Conservation (phyloP, 2,888 invertebrate genomes). For the Tenthredo distinguenda region DNA sequence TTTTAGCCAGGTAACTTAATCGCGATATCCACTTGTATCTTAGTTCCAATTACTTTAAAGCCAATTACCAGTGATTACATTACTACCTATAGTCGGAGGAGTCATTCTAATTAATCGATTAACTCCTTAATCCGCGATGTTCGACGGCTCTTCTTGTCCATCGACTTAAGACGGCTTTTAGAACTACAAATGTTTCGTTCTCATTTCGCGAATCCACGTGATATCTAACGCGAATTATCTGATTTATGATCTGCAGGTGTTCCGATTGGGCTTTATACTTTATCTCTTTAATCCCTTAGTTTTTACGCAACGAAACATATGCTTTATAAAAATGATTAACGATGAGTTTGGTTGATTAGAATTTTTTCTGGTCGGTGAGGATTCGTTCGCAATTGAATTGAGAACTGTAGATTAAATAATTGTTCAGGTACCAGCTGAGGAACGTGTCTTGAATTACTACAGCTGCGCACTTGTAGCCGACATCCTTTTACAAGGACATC, state of each 20-base stretch:
- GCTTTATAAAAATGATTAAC: background rate
- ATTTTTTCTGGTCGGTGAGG: no score
- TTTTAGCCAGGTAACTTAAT: constrained; percentile 83
- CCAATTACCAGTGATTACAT: background rate
- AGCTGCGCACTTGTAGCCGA: constrained; percentile 96
- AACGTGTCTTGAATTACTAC: constrained; percentile 93
- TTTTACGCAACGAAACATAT: background rate
- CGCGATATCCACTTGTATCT: background rate
- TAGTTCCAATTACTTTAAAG: background rate
- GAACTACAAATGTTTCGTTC: no score
- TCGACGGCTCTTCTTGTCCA: background rate
- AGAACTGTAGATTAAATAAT: background rate
- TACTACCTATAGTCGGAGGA: background rate
- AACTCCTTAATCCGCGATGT: background rate
- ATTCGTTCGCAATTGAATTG: background rate
- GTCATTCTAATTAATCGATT: background rate
- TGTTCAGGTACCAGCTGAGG: constrained; percentile 86
- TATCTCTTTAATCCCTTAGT: background rate
- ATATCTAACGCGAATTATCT: no score
- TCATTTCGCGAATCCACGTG: no score
- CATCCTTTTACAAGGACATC: constrained; percentile 94
- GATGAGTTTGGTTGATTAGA: background rate
- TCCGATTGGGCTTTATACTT: background rate
- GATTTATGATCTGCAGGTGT: background rate
- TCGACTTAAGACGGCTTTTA: no score